Conservation (phyloP, 2,113 vertebrate species). For the Pelmatolapia mariae region DNA sequence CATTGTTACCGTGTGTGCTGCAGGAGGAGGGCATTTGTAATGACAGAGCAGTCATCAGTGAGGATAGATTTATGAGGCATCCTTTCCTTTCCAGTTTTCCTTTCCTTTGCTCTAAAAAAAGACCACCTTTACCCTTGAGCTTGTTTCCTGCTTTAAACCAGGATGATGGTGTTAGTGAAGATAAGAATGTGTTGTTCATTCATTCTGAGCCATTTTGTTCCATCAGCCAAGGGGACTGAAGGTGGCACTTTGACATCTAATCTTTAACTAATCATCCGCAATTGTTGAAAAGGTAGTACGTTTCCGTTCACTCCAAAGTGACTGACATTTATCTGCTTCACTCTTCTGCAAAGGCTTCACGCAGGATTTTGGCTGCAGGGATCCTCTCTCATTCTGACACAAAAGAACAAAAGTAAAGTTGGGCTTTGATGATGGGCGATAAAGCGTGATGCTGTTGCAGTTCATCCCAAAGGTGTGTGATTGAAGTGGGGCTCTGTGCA, state of each 20-base stretch:
- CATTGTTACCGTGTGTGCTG: background rate
- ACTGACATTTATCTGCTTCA: background rate
- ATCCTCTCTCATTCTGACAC: background rate
- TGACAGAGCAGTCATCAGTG: background rate
- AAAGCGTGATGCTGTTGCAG: background rate
- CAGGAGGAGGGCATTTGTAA: background rate
- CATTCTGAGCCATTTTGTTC: rapidly evolving
- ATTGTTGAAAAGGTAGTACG: background rate
- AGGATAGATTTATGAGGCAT: background rate
- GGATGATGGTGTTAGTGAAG: background rate
- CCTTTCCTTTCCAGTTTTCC: background rate
- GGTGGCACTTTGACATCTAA: background rate
- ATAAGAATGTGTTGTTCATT: background rate
- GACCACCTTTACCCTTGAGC: background rate
- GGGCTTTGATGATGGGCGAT: background rate
- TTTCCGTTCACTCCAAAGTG: background rate
- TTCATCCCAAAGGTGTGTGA: background rate
- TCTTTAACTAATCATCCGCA: background rate
- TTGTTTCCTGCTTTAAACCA: background rate
- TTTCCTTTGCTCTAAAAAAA: background rate
- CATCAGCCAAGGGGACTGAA: background rate
- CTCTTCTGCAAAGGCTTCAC: background rate
- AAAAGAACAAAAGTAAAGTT: background rate
- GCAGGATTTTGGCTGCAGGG: background rate
- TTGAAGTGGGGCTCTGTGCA: background rate